phyloP scores from a whole-genome alignment of 2,797 vertebrate genomes.

The Lophius americanus region DNA sequence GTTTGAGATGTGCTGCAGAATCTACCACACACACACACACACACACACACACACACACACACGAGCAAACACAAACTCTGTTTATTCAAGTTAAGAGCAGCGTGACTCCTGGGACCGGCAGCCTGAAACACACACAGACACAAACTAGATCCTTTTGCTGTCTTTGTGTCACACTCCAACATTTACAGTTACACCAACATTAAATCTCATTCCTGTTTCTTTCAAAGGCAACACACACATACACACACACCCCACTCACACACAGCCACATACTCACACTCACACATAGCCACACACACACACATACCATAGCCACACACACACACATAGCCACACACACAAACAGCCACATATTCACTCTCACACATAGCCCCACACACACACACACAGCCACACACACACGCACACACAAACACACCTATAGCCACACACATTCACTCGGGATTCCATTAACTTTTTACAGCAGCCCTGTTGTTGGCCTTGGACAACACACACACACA shows the following conservation, averaged over 20 bases:
- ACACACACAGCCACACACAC: no score
- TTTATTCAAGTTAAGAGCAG: constrained; percentile 21
- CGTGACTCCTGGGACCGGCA: constrained; percentile 1
- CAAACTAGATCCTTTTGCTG: constrained; percentile 32
- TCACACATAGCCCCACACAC: no score
- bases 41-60: background rate
- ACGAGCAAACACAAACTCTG: background rate
- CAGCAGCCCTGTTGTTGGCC: constrained; percentile 38
- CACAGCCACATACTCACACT: no score
- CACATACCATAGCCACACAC: no score
- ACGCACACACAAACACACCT: constrained; percentile 14
- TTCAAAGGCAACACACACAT: constrained; percentile 18
- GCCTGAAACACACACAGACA: constrained; percentile 10
- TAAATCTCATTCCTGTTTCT: constrained; percentile 53
- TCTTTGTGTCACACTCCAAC: constrained; percentile 37
- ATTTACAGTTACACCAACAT: constrained; percentile 39
- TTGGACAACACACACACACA: constrained; percentile 50
- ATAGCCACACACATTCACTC: constrained; percentile 45
- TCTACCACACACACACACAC: background rate
- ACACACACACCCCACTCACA: constrained; percentile 14
- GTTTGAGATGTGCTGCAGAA: constrained; percentile 8
- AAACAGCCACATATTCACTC: no score
- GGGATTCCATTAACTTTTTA: constrained; percentile 11
- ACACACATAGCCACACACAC: no score
- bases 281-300: no score